Evolutionary conservation across 1,140 invertebrate genomes (phyloP).

Genomic region (Aphelenchoides besseyi): DNA sequence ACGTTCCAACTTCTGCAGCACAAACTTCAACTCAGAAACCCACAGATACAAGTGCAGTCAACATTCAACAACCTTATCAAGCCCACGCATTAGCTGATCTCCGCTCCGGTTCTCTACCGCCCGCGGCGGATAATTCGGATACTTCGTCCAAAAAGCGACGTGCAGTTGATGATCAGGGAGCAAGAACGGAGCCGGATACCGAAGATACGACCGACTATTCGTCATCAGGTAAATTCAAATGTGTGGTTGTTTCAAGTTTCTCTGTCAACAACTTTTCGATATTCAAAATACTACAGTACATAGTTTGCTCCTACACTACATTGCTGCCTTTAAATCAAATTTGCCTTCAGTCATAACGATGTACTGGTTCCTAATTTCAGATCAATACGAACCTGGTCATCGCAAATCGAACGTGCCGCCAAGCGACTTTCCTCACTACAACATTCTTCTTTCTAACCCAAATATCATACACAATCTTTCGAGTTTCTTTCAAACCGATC

Average conservation of each 20-base stretch:
- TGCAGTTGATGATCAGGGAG: conserved; percentile 35
- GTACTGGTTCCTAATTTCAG: neutral
- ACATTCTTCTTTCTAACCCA: conserved; percentile 45
- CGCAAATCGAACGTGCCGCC: neutral
- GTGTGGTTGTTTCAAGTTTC: neutral
- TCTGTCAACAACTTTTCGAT: no score
- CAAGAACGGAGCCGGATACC: conserved; percentile 48
- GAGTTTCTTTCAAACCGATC: conserved; percentile 31
- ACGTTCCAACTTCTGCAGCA: neutral
- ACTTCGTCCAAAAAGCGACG: conserved; percentile 25
- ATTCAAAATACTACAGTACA: no score
- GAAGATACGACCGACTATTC: conserved; percentile 53
- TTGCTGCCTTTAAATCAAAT: no score
- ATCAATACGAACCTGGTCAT: conserved; percentile 7
- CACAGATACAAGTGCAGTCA: neutral
- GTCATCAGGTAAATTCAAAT: conserved; percentile 13
- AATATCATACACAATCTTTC: conserved; percentile 24
- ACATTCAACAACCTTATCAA: conserved; percentile 35
- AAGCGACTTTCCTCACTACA: conserved; percentile 27
- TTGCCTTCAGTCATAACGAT: no score
- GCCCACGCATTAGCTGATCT: conserved; percentile 50
- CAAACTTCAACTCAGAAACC: neutral
- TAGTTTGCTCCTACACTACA: no score
- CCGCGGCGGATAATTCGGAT: conserved; percentile 25
- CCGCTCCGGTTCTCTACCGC: conserved; percentile 46